Percentiles rank a stretch among this genome's conserved stretches.
Evolutionary conservation across 2,113 vertebrate species (phyloP).

Genomic region (Protobothrops mucrosquamatus): DNA sequence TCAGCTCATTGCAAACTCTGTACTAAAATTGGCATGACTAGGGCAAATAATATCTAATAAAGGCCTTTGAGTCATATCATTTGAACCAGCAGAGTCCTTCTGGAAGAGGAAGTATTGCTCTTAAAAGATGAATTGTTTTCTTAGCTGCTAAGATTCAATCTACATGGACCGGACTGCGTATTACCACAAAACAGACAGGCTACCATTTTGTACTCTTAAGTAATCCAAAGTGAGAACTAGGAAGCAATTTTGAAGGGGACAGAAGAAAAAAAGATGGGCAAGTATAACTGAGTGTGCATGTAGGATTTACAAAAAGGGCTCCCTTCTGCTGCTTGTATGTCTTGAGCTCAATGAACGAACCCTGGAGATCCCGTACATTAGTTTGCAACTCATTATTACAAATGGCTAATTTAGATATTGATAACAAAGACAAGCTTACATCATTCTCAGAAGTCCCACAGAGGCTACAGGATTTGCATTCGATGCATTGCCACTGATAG

Average conservation of each 20-base stretch:
- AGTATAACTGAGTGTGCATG: background rate
- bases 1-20: background rate
- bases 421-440: conserved; percentile 74
- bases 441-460: conserved; percentile 98
- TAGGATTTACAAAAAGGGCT: background rate
- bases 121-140: background rate
- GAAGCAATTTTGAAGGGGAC: conserved; percentile 5
- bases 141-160: background rate
- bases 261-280: fast-evolving
- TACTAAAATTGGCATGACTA: background rate
- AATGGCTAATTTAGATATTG: background rate
- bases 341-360: background rate
- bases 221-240: fast-evolving
- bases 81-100: background rate
- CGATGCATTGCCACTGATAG: conserved; percentile 99
- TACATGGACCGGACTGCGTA: background rate
- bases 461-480: conserved; percentile 98
- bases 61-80: background rate
- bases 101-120: background rate
- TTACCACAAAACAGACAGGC: background rate
- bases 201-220: background rate
- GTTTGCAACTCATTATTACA: background rate
- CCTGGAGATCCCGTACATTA: background rate
- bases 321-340: background rate
- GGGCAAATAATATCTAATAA: background rate